Evolutionary conservation across 2,113 vertebrate genomes (phyloP).

Genomic region (Sterrhoptilus dennistouni): DNA sequence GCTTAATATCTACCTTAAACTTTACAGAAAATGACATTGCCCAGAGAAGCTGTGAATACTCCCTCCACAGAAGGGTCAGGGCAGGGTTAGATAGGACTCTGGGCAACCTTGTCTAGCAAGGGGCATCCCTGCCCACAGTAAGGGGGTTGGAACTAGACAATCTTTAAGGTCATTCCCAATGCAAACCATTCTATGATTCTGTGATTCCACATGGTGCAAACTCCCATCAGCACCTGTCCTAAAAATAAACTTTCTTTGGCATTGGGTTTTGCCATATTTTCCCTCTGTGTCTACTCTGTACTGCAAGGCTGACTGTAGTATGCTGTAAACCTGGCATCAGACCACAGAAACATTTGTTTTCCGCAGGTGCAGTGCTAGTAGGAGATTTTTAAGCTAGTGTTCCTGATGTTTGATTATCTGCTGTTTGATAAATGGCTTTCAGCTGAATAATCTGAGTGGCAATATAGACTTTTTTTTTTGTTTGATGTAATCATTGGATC

Average conservation of each 20-base stretch:
- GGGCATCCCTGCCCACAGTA: not conserved
- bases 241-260: not conserved
- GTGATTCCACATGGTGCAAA: not conserved
- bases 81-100: not conserved
- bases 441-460: not conserved
- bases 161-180: not conserved
- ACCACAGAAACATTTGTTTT: not conserved
- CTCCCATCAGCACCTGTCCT: not conserved
- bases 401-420: slow-evolving; percentile 31
- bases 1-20: not conserved
- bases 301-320: not conserved
- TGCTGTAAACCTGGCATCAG: not conserved
- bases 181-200: not conserved
- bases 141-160: not conserved
- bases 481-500: not conserved
- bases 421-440: slow-evolving; percentile 46
- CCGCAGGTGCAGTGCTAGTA: not conserved
- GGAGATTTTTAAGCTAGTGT: not conserved
- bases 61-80: not conserved
- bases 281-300: not conserved
- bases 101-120: not conserved
- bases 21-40: not conserved
- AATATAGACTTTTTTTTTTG: slow-evolving; percentile 14
- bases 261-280: not conserved
- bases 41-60: not conserved